Percentiles rank a stretch among this genome's conserved stretches.
phyloP scores from a whole-genome alignment of 2,797 vertebrate genomes.

The Taeniopygia guttata region DNA sequence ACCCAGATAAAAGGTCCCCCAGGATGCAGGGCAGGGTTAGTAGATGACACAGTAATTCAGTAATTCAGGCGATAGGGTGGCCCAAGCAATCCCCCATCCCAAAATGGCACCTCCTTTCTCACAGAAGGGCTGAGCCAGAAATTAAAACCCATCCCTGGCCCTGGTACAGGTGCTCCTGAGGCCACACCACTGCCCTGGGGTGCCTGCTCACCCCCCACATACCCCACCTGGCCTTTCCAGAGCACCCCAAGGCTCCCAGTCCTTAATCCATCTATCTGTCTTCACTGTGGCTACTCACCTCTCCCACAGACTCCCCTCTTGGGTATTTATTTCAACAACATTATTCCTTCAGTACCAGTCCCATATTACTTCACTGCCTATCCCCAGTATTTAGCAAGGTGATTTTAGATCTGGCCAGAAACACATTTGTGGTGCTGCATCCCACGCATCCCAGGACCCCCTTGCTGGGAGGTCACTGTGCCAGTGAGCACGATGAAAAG shows the following conservation, averaged over 20 bases:
- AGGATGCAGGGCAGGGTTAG: not conserved
- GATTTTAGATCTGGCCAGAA: not conserved
- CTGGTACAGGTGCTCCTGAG: not conserved
- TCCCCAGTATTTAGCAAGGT: not conserved
- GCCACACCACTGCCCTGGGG: not conserved
- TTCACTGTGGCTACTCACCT: accelerated
- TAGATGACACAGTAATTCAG: not conserved
- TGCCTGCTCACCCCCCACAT: not conserved
- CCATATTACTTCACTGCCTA: not conserved
- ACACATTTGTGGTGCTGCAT: not conserved
- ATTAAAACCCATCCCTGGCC: not conserved
- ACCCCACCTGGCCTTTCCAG: not conserved
- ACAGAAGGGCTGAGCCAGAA: not conserved
- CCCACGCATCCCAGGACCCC: not conserved
- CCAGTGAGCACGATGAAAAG: not conserved
- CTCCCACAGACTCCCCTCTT: accelerated
- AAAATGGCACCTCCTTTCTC: accelerated
- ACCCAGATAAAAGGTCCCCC: not conserved
- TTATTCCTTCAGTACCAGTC: not conserved
- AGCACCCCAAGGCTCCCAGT: not conserved
- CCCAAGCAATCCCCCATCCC: not conserved
- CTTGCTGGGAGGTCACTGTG: not conserved
- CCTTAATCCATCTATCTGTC: not conserved
- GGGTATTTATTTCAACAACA: not conserved
- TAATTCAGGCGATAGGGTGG: not conserved